A percentile compares a stretch with the other conserved stretches of the same genome.
Evolutionary conservation across 2,113 vertebrate species (phyloP).

Genomic region (Ancistrus triradiatus): DNA sequence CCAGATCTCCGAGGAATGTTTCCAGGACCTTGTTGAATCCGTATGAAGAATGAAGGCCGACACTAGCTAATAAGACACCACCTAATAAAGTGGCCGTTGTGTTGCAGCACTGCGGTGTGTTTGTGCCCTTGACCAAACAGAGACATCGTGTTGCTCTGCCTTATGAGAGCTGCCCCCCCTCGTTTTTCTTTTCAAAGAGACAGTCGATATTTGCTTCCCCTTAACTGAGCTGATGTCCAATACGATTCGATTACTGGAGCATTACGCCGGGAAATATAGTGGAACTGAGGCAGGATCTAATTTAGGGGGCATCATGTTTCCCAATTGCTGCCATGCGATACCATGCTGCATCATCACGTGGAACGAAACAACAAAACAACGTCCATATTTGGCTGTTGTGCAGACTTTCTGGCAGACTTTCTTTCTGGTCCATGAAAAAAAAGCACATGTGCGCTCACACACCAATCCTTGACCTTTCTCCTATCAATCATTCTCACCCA

Average conservation of each 20-base stretch:
- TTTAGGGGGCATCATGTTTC: constrained; percentile 65
- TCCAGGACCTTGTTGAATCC: too few species aligned
- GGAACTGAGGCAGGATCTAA: constrained; percentile 56
- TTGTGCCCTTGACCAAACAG: background rate
- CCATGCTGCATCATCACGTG: constrained; percentile 38
- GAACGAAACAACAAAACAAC: constrained; percentile 62
- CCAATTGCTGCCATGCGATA: constrained; percentile 62
- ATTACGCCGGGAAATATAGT: constrained; percentile 64
- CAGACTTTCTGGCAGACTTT: background rate
- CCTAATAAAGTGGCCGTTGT: too few species aligned
- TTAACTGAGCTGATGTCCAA: constrained; percentile 62
- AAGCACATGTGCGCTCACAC: background rate
- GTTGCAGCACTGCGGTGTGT: background rate
- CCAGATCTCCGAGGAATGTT: too few species aligned
- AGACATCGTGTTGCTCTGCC: background rate
- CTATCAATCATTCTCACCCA: constrained; percentile 1
- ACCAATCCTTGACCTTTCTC: background rate
- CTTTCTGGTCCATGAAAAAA: background rate
- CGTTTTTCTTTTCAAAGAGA: constrained; percentile 51
- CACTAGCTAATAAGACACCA: too few species aligned
- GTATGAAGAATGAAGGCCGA: too few species aligned
- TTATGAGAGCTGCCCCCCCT: constrained; percentile 2
- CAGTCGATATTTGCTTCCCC: constrained; percentile 50
- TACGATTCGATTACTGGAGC: constrained; percentile 62
- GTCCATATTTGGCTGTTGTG: constrained; percentile 40